These are phyloP conservation scores for Paedocypris sp. DNA, from an alignment of 2,113 vertebrate species.

Conservation along the genomic window DNA sequence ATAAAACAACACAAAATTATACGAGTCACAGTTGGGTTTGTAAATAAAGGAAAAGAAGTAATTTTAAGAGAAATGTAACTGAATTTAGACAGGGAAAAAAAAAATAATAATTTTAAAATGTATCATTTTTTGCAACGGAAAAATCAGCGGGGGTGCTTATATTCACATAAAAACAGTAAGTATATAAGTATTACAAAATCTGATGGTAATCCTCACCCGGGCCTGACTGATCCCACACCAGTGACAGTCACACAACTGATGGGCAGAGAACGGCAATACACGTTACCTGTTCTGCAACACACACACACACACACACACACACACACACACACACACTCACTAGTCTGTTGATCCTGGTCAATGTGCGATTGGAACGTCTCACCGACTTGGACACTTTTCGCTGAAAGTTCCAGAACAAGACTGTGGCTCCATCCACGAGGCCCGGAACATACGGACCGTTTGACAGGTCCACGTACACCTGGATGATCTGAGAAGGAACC, in stretches of 20 bases:
- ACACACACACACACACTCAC: neutral
- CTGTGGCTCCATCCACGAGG: constrained; percentile 64
- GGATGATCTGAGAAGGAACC: constrained; percentile 40
- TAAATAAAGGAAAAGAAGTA: no score
- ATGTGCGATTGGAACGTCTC: neutral
- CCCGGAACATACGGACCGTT: constrained; percentile 56
- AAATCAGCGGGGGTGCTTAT: neutral
- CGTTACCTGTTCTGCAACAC: constrained; percentile 37
- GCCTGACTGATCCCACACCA: constrained; percentile 25
- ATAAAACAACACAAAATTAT: no score
- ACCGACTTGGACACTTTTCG: constrained; percentile 52
- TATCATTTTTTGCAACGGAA: no score
- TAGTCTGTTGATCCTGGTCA: no score
- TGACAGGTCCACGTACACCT: constrained; percentile 60
- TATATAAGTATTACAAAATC: constrained; percentile 15
- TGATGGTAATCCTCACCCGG: no score
- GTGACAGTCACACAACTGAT: constrained; percentile 50
- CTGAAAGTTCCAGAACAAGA: constrained; percentile 64
- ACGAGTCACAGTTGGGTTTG: no score
- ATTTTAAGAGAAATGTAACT: no score
- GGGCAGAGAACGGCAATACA: constrained; percentile 58
- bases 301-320: neutral
- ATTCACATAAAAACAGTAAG: neutral
- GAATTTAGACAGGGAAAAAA: no score
- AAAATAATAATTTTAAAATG: no score